Conservation (phyloP, 2,113 vertebrate genomes). For the Odobenus rosmarus region DNA sequence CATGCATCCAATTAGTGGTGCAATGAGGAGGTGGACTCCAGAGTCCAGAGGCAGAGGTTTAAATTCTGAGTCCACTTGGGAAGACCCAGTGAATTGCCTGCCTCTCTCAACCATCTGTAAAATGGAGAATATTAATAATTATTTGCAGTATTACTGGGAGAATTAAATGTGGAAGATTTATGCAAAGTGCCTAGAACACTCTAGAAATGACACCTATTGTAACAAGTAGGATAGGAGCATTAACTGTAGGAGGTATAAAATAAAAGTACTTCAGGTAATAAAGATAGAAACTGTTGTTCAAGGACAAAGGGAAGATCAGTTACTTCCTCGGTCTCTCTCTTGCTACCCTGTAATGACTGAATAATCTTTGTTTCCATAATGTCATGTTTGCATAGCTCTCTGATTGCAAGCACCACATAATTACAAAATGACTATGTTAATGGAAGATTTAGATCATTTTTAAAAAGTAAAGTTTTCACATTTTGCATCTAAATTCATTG, state of each 20-base stretch:
- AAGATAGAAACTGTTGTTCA: background rate
- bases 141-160: background rate
- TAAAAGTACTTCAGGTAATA: background rate
- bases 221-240: background rate
- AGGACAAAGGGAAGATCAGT: background rate
- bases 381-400: background rate
- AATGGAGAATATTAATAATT: background rate
- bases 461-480: constrained; percentile 79
- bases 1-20: background rate
- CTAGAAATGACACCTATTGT: background rate
- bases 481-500: constrained; percentile 84
- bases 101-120: background rate
- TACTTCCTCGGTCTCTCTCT: background rate
- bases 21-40: background rate
- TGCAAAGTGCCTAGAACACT: background rate
- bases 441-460: constrained; percentile 22
- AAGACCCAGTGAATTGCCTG: background rate
- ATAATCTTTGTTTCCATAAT: constrained; percentile 10
- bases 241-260: background rate
- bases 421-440: constrained; percentile 25
- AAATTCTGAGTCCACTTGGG: background rate
- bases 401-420: constrained; percentile 3
- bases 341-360: background rate
- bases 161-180: background rate
- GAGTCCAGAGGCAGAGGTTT: background rate